Evolutionary conservation across 2,113 vertebrate genomes (phyloP).

Genomic region (Eubucco bourcierii): DNA sequence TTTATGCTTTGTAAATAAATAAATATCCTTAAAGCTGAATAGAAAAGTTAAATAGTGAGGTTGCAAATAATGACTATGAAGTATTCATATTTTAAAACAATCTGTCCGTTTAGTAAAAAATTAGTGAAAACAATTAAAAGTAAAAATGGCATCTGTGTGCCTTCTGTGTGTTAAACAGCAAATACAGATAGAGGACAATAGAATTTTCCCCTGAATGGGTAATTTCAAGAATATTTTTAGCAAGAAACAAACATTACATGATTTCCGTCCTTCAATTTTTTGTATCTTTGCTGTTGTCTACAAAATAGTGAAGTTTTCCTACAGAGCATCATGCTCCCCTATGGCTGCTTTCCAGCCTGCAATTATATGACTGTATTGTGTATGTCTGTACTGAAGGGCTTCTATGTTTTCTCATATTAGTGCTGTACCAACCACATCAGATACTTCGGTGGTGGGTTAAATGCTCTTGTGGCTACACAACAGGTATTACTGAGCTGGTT

Average conservation of each 20-base stretch:
- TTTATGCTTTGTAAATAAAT: neutral
- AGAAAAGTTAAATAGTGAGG: neutral
- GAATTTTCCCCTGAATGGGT: neutral
- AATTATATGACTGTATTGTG: neutral
- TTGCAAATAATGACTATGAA: neutral
- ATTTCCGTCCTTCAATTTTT: neutral
- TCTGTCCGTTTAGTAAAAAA: neutral
- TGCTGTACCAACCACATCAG: neutral
- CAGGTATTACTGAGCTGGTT: neutral
- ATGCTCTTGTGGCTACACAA: neutral
- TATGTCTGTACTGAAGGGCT: neutral
- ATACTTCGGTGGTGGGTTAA: neutral
- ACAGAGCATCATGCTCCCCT: fast-evolving
- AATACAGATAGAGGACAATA: neutral
- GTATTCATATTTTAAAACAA: neutral
- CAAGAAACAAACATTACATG: fast-evolving
- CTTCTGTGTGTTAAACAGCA: neutral
- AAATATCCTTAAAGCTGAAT: neutral
- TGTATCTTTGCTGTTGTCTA: neutral
- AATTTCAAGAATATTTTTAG: neutral
- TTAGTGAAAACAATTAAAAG: neutral
- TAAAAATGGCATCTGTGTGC: neutral
- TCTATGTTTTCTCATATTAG: neutral
- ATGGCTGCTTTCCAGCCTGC: neutral
- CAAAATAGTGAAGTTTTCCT: neutral